Percentiles rank a stretch among this genome's conserved stretches.
phyloP scores from a whole-genome alignment of 2,797 vertebrate genomes.

The Pantherophis vulpinus region DNA sequence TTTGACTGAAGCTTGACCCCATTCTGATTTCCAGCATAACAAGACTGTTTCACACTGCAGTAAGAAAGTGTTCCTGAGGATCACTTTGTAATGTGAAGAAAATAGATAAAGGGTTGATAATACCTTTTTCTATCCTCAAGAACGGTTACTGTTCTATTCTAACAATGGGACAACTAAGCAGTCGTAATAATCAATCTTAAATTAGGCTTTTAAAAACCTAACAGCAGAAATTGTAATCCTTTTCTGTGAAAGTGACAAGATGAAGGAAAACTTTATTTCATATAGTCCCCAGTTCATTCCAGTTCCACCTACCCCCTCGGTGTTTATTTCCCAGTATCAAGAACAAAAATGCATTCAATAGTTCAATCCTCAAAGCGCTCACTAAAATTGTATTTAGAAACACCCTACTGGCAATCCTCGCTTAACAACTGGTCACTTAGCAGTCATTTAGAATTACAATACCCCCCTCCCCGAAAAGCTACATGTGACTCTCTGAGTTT shows the following conservation, averaged over 20 bases:
- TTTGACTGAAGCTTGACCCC: background rate
- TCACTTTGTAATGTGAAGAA: too few species aligned
- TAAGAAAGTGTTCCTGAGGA: too few species aligned
- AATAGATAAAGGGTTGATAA: background rate
- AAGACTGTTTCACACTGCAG: too few species aligned
- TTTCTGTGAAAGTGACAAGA: too few species aligned
- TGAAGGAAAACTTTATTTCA: too few species aligned
- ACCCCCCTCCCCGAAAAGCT: accelerated
- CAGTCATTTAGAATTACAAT: too few species aligned
- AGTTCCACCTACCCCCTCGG: background rate
- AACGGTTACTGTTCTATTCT: background rate
- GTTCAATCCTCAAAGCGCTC: background rate
- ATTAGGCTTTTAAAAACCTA: too few species aligned
- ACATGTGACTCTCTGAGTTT: too few species aligned
- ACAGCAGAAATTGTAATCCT: too few species aligned
- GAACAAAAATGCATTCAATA: background rate
- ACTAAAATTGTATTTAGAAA: background rate
- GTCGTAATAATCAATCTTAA: too few species aligned
- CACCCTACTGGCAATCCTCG: background rate
- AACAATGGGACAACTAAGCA: background rate
- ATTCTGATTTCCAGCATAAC: too few species aligned
- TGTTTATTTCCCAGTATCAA: background rate
- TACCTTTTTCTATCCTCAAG: background rate
- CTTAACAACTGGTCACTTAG: too few species aligned
- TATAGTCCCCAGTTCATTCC: background rate